These are phyloP conservation scores for Peromyscus californicus DNA, from an alignment of 2,113 vertebrate species.

Conservation along the genomic window DNA sequence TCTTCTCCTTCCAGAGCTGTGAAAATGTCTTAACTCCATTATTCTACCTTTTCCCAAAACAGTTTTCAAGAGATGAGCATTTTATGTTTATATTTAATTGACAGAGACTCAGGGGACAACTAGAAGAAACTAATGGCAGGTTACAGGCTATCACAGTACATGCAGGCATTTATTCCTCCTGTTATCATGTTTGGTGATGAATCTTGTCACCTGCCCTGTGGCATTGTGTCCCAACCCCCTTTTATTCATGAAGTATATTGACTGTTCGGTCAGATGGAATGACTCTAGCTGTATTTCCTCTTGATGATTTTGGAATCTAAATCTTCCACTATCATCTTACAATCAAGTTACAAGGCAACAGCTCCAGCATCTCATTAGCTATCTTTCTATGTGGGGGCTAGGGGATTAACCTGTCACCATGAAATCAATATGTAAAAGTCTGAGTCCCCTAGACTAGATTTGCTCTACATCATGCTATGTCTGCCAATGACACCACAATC, in stretches of 20 bases:
- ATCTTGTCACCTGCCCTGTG: neutral
- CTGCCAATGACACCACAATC: slow-evolving; percentile 70
- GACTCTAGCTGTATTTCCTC: neutral
- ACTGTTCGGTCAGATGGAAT: slow-evolving; percentile 15
- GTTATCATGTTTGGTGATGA: neutral
- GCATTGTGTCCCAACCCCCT: neutral
- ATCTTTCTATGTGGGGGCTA: neutral
- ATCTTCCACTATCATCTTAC: slow-evolving; percentile 17
- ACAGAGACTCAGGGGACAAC: slow-evolving; percentile 12
- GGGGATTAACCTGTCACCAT: slow-evolving; percentile 48
- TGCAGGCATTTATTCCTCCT: neutral
- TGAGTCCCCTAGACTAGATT: slow-evolving; percentile 34
- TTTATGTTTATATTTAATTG: slow-evolving; percentile 54
- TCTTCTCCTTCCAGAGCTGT: neutral
- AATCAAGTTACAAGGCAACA: slow-evolving; percentile 51
- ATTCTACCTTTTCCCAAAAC: slow-evolving; percentile 23
- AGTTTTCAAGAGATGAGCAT: neutral
- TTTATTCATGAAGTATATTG: neutral
- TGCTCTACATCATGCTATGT: slow-evolving; percentile 28
- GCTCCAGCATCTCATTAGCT: slow-evolving; percentile 37
- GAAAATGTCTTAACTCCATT: neutral
- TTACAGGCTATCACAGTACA: neutral
- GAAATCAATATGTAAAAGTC: slow-evolving; percentile 73
- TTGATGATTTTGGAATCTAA: slow-evolving; percentile 44
- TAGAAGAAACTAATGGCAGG: neutral